These are phyloP conservation scores for Manis javanica DNA, from an alignment of 2,797 vertebrate genomes.

Conservation along the genomic window DNA sequence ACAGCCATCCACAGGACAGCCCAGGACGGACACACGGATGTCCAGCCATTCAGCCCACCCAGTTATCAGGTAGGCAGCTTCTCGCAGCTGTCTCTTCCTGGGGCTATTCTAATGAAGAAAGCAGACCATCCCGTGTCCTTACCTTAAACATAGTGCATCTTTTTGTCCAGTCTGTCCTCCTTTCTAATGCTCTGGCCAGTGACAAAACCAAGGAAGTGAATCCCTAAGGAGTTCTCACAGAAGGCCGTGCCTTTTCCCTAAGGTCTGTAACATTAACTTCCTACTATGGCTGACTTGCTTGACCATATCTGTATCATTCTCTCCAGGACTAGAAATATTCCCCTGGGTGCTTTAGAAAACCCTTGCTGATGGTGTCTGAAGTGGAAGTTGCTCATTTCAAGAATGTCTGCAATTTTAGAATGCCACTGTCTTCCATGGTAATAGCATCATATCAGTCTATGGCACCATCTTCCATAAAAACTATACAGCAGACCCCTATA, in stretches of 20 bases:
- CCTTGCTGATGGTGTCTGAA: not conserved
- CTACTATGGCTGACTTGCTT: not conserved
- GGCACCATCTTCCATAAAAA: not conserved
- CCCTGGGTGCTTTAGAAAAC: not conserved
- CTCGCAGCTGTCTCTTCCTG: not conserved
- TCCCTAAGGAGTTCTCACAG: no score
- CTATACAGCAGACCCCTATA: not conserved
- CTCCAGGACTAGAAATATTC: not conserved
- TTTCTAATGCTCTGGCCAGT: not conserved
- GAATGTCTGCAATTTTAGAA: not conserved
- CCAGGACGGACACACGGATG: no score
- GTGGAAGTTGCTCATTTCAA: constrained; percentile 7
- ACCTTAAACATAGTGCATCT: not conserved
- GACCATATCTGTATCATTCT: not conserved
- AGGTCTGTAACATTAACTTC: not conserved
- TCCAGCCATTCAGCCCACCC: not conserved
- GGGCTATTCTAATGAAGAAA: not conserved
- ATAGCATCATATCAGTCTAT: not conserved
- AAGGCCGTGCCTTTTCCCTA: not conserved
- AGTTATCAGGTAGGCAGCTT: not conserved
- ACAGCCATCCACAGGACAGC: not conserved
- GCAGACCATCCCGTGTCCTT: not conserved
- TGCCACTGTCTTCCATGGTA: not conserved
- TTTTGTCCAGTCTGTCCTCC: not conserved
- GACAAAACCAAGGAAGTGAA: not conserved